Evolutionary conservation across 2,888 invertebrate genomes (phyloP).

Genomic region (Sinotaia quadrata): DNA sequence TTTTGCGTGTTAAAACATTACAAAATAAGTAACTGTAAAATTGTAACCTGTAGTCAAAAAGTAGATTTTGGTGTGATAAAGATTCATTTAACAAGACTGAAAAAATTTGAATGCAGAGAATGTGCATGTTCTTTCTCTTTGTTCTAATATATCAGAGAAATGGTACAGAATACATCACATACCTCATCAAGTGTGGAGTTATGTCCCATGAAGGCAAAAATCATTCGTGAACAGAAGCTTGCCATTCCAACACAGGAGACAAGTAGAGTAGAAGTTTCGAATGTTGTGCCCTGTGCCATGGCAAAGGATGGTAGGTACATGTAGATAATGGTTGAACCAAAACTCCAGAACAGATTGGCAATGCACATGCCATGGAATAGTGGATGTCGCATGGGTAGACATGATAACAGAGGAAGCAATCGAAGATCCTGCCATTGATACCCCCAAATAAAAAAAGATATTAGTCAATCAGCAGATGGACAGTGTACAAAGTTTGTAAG

Average conservation of each 20-base stretch:
- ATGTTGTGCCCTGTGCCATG: slow-evolving; percentile 54
- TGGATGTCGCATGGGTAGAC: slow-evolving; percentile 60
- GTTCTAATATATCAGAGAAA: too few relatives aligned
- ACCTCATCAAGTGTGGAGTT: slow-evolving; percentile 64
- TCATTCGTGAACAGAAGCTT: slow-evolving; percentile 58
- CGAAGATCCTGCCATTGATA: slow-evolving; percentile 30
- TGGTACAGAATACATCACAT: too few relatives aligned
- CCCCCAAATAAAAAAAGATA: background rate
- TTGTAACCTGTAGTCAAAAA: too few relatives aligned
- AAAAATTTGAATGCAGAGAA: too few relatives aligned
- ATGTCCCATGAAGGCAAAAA: slow-evolving; percentile 67
- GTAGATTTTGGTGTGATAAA: too few relatives aligned
- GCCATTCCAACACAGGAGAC: slow-evolving; percentile 64
- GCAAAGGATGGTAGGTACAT: slow-evolving; percentile 67
- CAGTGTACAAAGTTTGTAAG: background rate
- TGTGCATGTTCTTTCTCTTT: too few relatives aligned
- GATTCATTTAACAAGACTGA: too few relatives aligned
- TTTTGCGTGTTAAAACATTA: too few relatives aligned
- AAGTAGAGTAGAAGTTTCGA: slow-evolving; percentile 57
- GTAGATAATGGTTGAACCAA: slow-evolving; percentile 65
- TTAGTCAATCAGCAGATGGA: background rate
- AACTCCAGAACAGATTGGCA: slow-evolving; percentile 68
- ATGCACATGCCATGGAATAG: slow-evolving; percentile 65
- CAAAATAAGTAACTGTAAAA: too few relatives aligned
- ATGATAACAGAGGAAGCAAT: slow-evolving; percentile 59